Conservation (phyloP, 2,113 vertebrate species). For the Stercorarius parasiticus region DNA sequence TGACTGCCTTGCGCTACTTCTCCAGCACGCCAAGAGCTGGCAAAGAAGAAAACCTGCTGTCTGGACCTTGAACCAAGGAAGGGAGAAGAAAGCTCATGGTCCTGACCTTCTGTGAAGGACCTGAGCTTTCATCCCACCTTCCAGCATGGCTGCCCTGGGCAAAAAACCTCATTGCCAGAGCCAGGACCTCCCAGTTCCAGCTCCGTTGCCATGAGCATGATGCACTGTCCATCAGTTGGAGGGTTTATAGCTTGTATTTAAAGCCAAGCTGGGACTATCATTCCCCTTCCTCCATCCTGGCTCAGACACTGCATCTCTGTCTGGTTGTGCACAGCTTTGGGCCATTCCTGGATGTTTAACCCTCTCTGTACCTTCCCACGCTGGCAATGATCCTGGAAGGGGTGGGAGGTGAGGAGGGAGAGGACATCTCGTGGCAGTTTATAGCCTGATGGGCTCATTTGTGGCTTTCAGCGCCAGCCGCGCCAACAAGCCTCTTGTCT, state of each 20-base stretch:
- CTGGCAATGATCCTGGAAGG: not conserved
- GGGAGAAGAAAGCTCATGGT: not conserved
- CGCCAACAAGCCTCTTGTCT: not conserved
- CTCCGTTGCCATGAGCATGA: rapidly evolving
- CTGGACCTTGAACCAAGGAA: not conserved
- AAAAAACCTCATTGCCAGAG: not conserved
- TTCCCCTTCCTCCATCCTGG: not conserved
- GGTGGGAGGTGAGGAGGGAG: not conserved
- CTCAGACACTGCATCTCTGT: not conserved
- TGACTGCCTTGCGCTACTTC: not conserved
- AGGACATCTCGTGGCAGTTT: not conserved
- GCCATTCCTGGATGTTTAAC: not conserved
- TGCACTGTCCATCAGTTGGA: rapidly evolving
- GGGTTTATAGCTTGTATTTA: not conserved
- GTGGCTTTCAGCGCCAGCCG: not conserved
- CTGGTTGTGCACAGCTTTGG: not conserved
- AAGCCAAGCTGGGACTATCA: not conserved
- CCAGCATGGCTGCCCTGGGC: not conserved
- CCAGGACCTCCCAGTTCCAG: not conserved
- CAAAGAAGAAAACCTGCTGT: not conserved
- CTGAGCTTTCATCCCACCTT: not conserved
- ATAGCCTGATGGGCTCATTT: not conserved
- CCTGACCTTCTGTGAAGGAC: not conserved
- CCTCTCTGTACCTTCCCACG: not conserved
- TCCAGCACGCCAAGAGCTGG: not conserved